Conservation (phyloP, 2,113 vertebrate genomes). For the Otus sunia region DNA sequence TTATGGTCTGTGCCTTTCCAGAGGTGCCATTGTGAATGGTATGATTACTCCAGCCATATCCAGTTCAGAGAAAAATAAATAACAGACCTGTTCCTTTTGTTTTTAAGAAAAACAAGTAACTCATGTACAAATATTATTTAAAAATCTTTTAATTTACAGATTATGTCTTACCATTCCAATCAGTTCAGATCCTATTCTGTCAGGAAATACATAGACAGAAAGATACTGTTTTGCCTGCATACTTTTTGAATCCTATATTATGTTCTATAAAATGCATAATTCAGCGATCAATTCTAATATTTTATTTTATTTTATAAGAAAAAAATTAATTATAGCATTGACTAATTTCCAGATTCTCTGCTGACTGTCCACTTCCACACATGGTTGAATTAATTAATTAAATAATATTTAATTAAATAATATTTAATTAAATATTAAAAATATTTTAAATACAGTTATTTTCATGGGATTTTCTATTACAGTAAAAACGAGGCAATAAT, state of each 20-base stretch:
- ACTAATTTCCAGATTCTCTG: background rate
- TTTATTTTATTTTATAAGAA: background rate
- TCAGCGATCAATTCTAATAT: background rate
- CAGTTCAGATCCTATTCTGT: background rate
- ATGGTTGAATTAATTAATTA: too few relatives aligned
- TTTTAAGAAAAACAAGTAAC: background rate
- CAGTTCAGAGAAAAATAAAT: background rate
- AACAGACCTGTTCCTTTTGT: fast-evolving
- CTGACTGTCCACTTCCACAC: background rate
- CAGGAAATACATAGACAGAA: background rate
- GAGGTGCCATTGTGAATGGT: background rate
- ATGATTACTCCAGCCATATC: fast-evolving
- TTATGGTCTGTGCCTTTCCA: background rate
- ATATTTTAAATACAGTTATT: background rate
- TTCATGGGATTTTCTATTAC: fast-evolving
- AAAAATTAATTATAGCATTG: background rate
- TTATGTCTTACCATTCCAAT: background rate
- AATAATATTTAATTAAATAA: too few relatives aligned
- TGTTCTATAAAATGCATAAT: background rate
- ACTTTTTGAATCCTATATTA: fast-evolving
- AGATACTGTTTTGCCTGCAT: background rate
- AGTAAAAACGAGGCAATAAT: background rate
- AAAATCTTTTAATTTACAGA: background rate
- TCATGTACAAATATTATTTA: background rate
- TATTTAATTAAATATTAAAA: too few relatives aligned